Percentiles rank a stretch among this genome's conserved stretches.
Conservation (phyloP, 2,888 invertebrate genomes). For the Margaritifera margaritifera region DNA sequence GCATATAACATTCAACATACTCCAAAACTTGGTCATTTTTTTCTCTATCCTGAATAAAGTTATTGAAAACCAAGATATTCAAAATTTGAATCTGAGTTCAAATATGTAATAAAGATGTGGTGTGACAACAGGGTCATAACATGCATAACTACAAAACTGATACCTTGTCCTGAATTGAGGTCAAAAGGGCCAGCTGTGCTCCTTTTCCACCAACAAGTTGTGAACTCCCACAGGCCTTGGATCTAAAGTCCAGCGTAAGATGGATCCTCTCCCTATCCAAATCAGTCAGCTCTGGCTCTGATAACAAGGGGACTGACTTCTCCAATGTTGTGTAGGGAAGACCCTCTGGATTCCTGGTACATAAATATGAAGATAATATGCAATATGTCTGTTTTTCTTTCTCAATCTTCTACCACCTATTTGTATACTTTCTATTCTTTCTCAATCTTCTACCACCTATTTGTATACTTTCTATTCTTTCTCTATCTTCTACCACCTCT, state of each 20-base stretch:
- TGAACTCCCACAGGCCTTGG: slow-evolving; percentile 58
- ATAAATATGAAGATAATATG: too few relatives aligned
- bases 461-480: too few relatives aligned
- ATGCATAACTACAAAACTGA: background rate
- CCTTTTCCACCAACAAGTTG: slow-evolving; percentile 85
- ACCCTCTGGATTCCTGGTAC: slow-evolving; percentile 49
- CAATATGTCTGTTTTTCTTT: too few relatives aligned
- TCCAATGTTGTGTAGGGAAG: slow-evolving; percentile 24
- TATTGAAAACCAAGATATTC: too few relatives aligned
- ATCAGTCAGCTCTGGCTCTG: slow-evolving; percentile 32
- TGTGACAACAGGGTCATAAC: background rate
- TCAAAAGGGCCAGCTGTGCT: slow-evolving; percentile 82
- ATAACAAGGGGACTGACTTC: slow-evolving; percentile 40
- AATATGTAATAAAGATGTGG: background rate
- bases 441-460: too few relatives aligned
- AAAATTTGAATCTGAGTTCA: too few relatives aligned
- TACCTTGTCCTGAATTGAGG: slow-evolving; percentile 66
- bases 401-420: too few relatives aligned
- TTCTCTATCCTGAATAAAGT: background rate
- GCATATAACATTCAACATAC: background rate
- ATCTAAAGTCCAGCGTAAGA: slow-evolving; percentile 51
- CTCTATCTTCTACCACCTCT: too few relatives aligned
- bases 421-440: too few relatives aligned
- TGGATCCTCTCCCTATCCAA: slow-evolving; percentile 19
- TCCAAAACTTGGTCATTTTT: background rate